Evolutionary conservation across 2,797 vertebrate species (phyloP), one percentile per base, ranked within the genome.

Genomic region (Gila robusta): DNA sequence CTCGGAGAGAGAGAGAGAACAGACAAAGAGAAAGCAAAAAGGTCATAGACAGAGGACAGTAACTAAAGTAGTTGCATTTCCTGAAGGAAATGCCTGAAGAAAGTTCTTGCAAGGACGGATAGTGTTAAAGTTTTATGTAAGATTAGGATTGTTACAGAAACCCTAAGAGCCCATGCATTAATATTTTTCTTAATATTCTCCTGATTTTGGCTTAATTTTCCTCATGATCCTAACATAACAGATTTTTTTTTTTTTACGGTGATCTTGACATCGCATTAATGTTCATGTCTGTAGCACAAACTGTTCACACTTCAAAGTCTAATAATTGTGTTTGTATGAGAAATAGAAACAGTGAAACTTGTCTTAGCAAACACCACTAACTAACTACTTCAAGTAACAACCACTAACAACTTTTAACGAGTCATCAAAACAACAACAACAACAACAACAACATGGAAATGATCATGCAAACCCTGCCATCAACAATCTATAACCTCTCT

Each of bases 1-100:
- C 67, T 83, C 52, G 44, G 66, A 78, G 32, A 77, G 49, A 59
- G 17, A 79, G 39, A 77, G n/a, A 77, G 49, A 59, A 41, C 26
- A 39, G 64, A 79, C 6, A 41, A 39, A 80, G 28, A 81, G 1
- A 67, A 49, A 41, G 37, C 32, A 28, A 59, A 54, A 59, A 49
- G 62, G 69, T 73, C 54, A 82, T 8, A 66, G 73, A 82, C 52
- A 49, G 39, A 83, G 69, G 39, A 59, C 54, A 7, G 72, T 12
- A 39, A 49, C 72, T 17, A 44, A 71, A 79, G 47, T 28, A 17
- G 23, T 23, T 66, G 76, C n/a, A 67, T 67, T 79, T 66, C 69
- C n/a, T 54, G 26, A 74, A 5, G 26, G 39, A 80, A 66, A 47
- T 47, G n/a, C 26, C 26, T 66, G 26, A 32, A 32, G 62, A 62